Conservation (phyloP, 2,113 vertebrate species). For the Alexandromys fortis region DNA sequence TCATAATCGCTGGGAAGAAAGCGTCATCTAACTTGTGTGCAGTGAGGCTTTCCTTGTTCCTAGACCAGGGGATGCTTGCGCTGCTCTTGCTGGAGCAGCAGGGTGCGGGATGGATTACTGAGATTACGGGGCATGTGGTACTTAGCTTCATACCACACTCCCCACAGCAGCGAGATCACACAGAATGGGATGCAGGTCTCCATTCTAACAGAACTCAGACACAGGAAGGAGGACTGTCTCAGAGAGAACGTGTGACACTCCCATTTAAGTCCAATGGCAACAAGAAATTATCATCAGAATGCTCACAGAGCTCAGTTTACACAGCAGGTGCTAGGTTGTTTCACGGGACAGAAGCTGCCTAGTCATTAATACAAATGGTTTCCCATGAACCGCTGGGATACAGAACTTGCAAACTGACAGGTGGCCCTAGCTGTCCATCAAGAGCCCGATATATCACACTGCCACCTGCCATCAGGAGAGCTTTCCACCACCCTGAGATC, state of each 20-base stretch:
- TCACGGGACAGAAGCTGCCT: slow-evolving; percentile 30
- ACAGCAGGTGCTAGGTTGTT: not conserved
- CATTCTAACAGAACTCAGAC: not conserved
- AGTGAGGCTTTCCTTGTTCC: not conserved
- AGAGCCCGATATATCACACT: not conserved
- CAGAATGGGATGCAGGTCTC: not conserved
- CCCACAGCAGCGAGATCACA: not conserved
- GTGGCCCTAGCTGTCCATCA: not conserved
- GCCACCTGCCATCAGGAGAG: slow-evolving; percentile 21
- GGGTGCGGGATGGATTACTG: not conserved
- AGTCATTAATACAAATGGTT: slow-evolving; percentile 57
- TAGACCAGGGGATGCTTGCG: not conserved
- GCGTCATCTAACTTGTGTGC: not conserved
- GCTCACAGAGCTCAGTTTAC: not conserved
- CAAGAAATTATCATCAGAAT: slow-evolving; percentile 17
- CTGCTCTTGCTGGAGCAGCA: not conserved
- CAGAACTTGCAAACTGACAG: not conserved
- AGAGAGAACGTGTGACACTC: not conserved
- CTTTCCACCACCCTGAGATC: not conserved
- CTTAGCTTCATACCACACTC: not conserved
- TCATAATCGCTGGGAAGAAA: not conserved
- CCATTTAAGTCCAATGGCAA: not conserved
- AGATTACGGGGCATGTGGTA: rapidly evolving
- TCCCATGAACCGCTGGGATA: not conserved
- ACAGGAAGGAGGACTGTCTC: not conserved